Conservation (phyloP, 2,888 invertebrate species). For the Torymus tubicola region DNA sequence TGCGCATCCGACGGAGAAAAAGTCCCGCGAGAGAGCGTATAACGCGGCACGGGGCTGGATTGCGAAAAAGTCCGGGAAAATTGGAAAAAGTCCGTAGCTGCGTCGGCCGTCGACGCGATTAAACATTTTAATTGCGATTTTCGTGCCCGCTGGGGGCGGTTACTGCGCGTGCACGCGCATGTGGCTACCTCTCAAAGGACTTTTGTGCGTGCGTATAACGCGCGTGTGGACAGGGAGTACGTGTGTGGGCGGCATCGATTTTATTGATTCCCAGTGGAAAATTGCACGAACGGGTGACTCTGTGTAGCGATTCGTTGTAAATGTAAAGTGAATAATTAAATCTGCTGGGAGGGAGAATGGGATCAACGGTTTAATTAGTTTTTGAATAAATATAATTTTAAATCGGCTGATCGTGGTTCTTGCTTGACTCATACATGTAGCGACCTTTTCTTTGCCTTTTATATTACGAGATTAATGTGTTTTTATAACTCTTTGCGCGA, state of each 20-base stretch:
- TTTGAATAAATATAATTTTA: conserved; percentile 51
- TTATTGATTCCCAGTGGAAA: conserved; percentile 47
- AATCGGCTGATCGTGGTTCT: background rate
- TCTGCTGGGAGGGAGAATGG: background rate
- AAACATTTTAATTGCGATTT: conserved; percentile 74
- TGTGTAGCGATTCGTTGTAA: conserved; percentile 1
- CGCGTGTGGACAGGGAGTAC: background rate
- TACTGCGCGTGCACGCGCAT: background rate
- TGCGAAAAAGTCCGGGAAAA: conserved; percentile 43
- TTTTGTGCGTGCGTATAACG: background rate
- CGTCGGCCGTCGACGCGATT: conserved; percentile 70
- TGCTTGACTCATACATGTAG: background rate
- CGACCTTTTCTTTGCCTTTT: no score
- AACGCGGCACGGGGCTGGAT: conserved; percentile 2
- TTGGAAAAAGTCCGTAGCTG: conserved; percentile 60
- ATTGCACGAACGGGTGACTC: conserved; percentile 9
- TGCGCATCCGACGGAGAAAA: conserved; percentile 46
- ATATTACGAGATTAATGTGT: no score
- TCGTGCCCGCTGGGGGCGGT: conserved; percentile 45
- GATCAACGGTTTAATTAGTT: conserved; percentile 36
- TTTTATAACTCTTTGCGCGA: no score
- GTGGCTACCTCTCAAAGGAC: conserved; percentile 24
- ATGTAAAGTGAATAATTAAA: conserved; percentile 48
- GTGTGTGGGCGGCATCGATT: conserved; percentile 10
- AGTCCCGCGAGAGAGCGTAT: conserved; percentile 12